Base-by-base conservation (phyloP, 2,113 vertebrate species). In the Poecile atricapillus region DNA sequence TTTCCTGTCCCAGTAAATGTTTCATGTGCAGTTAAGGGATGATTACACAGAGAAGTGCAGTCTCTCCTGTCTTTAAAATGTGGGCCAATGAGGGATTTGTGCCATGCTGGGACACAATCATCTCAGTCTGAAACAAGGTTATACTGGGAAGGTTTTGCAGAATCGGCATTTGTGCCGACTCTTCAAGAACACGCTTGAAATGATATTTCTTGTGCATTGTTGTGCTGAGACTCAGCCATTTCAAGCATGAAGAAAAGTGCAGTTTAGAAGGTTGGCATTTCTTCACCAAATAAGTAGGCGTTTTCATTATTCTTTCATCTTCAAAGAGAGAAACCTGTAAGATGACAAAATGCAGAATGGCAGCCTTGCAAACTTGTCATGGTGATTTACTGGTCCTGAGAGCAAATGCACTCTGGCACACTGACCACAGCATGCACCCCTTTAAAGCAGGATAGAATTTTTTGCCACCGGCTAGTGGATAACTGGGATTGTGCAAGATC, bases 11-110 rank as follows among this genome's bases (percentile, higher is more conserved):
- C n/a, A 56, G 68, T 77, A 44, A 37, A 83, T 56, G 18, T 83
- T 92, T 77, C 8, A 0, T 44, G 13, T 92, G 28, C 69, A 73
- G 28, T 53, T 81, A 83, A 70, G 59, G 52, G 70, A 73, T 50
- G 82, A 68, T 90, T 73, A 49, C 33, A 28, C 13, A 39, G 55
- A 49, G 30, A 37, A 91, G n/a, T 27, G 13, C 13, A 37, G 46
- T 70, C 58, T 81, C 79, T 87, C 58, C 56, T 91, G 94, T 92
- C 93, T 94, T 89, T 73, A 74, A 76, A 94, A 93, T 94, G 68
- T 97, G 89, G 91, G 88, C 60, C 84, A 83, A 1, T 85, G 92
- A 96, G 77, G 89, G 86, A 95, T 95, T 94, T 90, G 43, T 95
- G 94, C 90, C 83, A 90, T 60, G 76, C 70, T 1, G 31, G 80